These are phyloP conservation scores for Hipparchia semele DNA, from an alignment of 2,888 invertebrate species.

Conservation along the genomic window DNA sequence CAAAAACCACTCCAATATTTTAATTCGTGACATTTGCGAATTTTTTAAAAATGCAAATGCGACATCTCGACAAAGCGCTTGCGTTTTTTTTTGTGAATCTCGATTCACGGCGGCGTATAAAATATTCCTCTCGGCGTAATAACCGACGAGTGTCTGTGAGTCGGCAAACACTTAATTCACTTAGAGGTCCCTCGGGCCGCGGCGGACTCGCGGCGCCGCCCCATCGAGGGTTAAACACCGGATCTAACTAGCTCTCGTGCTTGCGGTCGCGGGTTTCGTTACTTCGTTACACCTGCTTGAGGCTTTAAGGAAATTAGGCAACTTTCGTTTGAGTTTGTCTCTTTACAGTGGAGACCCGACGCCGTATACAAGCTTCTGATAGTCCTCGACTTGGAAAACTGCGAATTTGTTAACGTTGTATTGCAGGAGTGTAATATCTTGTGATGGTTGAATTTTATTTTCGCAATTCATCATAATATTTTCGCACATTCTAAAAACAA, in stretches of 20 bases:
- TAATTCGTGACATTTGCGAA: constrained; percentile 34
- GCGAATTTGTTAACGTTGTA: background rate
- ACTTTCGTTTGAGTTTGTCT: constrained; percentile 4
- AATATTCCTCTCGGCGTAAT: constrained; percentile 49
- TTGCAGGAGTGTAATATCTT: background rate
- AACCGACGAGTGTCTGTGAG: constrained; percentile 41
- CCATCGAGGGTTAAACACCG: constrained; percentile 41
- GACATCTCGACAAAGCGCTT: constrained; percentile 41
- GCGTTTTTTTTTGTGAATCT: constrained; percentile 46
- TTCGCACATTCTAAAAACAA: background rate
- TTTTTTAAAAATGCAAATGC: constrained; percentile 34
- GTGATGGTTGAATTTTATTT: constrained; percentile 1
- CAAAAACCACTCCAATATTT: constrained; percentile 34
- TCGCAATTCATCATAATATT: background rate
- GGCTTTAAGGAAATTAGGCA: constrained; percentile 35
- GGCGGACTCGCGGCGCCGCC: constrained; percentile 37
- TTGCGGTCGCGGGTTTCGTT: background rate
- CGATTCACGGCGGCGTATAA: constrained; percentile 44
- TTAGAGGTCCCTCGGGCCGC: constrained; percentile 49
- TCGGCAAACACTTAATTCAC: constrained; percentile 62
- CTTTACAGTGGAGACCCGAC: background rate
- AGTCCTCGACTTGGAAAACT: background rate
- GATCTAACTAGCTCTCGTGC: constrained; percentile 37
- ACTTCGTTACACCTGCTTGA: constrained; percentile 33
- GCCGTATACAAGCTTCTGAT: background rate